Evolutionary conservation across 1,140 invertebrate genomes (phyloP), one percentile per base, ranked within the genome.

Genomic region (Agraylea sexmaculata): DNA sequence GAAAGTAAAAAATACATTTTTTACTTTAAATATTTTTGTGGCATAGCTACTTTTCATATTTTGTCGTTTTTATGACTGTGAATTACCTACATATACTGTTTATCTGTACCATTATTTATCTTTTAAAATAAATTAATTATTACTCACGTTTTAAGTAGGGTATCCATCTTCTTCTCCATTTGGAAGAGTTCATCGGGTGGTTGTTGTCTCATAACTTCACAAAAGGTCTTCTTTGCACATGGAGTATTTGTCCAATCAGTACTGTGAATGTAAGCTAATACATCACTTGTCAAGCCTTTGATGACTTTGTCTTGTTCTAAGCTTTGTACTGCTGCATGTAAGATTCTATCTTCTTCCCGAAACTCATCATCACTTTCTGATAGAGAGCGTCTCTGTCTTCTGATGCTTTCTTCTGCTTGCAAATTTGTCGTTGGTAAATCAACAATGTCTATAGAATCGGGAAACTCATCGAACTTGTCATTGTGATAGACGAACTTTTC

Each of bases 131-230:
- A n/a, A n/a, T n/a, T n/a, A n/a, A n/a, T 19, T 8, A 23, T 27
- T 60, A 80, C 79, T 83, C 63, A 84, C 80, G 77, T 65, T 53
- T 68, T 66, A 5, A 83, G 52, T 48, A 82, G 64, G 10, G 70
- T 69, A 19, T 73, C 69, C 77, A 83, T 83, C 55, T 78, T 80
- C 58, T 85, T 83, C 56, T 85, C 80, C 80, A 83, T 83, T 2
- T 77, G 59, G 10, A 73, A 68, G 17, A 76, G 57, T 4, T 77
- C 74, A 42, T 83, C 78, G 0, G 71, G 59, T 17, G 71, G 58
- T 46, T 79, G 75, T 17, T 69, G 59, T 1, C 77, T 57, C 68
- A 85, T 76, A 8, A 78, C 73, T 46, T 81, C 75, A 51, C 82
- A 85, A 59, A 85, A 83, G 42, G 81, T 69, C 43, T 68, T 69